Conservation (phyloP, 1,140 invertebrate species). For the Penaeus chinensis region DNA sequence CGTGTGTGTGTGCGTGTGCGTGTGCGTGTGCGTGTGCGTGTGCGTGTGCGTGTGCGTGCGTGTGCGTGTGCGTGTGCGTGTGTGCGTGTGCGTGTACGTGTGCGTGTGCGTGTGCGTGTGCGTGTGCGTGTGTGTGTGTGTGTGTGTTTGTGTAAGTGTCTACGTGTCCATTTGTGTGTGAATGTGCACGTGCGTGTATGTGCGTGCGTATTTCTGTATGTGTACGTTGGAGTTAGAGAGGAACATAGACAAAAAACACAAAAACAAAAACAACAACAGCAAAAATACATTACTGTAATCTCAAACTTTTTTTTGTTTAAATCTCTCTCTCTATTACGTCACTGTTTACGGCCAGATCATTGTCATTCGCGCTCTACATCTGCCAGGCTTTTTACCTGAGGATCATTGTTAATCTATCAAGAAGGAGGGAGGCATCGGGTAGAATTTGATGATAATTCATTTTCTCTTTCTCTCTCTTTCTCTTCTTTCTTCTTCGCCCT, state of each 20-base stretch:
- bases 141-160: too few species aligned
- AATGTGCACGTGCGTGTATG: constrained; percentile 13
- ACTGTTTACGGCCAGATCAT: too few species aligned
- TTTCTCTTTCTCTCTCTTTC: not conserved
- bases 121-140: not conserved
- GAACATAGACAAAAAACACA: too few species aligned
- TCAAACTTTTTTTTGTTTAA: too few species aligned
- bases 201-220: constrained; percentile 17
- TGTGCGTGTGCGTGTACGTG: not conserved
- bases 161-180: constrained; percentile 2
- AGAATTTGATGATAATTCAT: too few species aligned
- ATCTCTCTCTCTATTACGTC: too few species aligned
- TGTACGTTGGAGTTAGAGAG: not conserved
- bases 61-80: too few species aligned
- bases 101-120: not conserved
- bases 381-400: not conserved
- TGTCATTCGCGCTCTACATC: too few species aligned
- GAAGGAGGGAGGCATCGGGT: too few species aligned
- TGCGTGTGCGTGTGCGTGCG: too few species aligned
- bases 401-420: not conserved
- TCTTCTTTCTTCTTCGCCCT: not conserved
- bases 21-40: too few species aligned
- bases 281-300: not conserved
- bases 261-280: not conserved
- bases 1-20: too few species aligned